Evolutionary conservation across 2,888 invertebrate species (phyloP).

Genomic region (Drosophila imparisetae): DNA sequence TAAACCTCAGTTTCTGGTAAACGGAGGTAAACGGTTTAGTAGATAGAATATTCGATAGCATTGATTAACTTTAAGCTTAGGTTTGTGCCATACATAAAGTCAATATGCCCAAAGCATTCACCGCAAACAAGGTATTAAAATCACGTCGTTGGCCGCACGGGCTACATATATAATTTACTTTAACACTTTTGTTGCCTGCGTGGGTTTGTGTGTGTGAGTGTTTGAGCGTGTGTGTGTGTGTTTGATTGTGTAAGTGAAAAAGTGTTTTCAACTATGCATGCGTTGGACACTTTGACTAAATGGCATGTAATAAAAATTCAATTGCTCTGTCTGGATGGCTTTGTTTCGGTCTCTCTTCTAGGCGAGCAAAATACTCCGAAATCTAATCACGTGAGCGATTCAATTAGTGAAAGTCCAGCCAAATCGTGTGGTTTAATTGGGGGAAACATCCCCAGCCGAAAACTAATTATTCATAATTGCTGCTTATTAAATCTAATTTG

Average conservation of each 20-base stretch:
- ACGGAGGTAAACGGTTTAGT: not conserved
- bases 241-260: constrained; percentile 1
- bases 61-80: not conserved
- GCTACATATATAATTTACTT: constrained; percentile 59
- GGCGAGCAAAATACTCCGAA: constrained; percentile 15
- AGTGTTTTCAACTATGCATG: constrained; percentile 7
- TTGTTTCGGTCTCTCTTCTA: constrained; percentile 34
- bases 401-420: constrained; percentile 40
- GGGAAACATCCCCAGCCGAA: constrained; percentile 7
- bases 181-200: constrained; percentile 17
- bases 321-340: constrained; percentile 65
- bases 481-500: constrained; percentile 68
- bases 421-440: not conserved
- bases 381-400: constrained; percentile 48
- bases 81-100: not conserved
- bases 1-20: not conserved
- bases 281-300: constrained; percentile 61
- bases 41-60: not conserved
- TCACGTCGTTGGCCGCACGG: constrained; percentile 44
- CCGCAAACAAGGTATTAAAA: constrained; percentile 18
- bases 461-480: constrained; percentile 58
- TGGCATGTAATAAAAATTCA: constrained; percentile 70
- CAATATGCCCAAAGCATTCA: not conserved
- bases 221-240: not conserved
- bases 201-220: constrained; percentile 1